These are phyloP conservation scores for Microcebus lehilahytsara DNA, from an alignment of 2,113 vertebrate species.

Conservation along the genomic window DNA sequence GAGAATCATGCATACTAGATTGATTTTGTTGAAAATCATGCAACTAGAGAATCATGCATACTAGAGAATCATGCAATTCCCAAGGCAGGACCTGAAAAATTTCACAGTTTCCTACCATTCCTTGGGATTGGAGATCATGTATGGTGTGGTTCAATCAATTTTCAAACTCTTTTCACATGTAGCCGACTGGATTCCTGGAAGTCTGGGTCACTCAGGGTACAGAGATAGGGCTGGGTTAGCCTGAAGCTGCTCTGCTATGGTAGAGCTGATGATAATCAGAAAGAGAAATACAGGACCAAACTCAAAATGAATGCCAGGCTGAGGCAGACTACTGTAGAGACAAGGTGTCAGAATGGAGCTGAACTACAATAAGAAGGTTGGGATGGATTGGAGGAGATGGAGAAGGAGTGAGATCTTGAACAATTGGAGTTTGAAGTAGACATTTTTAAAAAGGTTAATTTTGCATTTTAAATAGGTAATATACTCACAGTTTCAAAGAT, in stretches of 20 bases:
- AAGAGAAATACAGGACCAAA: background rate
- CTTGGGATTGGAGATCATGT: background rate
- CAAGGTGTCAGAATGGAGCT: background rate
- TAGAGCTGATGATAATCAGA: background rate
- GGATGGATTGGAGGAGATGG: background rate
- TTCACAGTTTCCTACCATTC: background rate
- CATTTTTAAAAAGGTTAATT: background rate
- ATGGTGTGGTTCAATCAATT: background rate
- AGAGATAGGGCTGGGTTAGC: background rate
- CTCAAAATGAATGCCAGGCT: background rate
- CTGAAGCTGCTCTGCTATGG: background rate
- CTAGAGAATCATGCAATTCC: background rate
- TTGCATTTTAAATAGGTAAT: slow-evolving; percentile 37
- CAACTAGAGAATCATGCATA: no score
- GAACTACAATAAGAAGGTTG: background rate
- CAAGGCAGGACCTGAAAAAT: background rate
- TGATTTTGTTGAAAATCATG: background rate
- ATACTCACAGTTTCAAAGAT: background rate
- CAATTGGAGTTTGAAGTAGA: background rate
- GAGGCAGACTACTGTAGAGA: background rate
- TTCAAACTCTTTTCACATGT: background rate
- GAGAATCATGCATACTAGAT: background rate
- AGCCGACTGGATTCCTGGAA: background rate
- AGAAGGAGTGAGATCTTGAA: background rate
- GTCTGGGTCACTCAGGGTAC: background rate